Conservation (phyloP, 2,113 vertebrate species). For the Silurus meridionalis region DNA sequence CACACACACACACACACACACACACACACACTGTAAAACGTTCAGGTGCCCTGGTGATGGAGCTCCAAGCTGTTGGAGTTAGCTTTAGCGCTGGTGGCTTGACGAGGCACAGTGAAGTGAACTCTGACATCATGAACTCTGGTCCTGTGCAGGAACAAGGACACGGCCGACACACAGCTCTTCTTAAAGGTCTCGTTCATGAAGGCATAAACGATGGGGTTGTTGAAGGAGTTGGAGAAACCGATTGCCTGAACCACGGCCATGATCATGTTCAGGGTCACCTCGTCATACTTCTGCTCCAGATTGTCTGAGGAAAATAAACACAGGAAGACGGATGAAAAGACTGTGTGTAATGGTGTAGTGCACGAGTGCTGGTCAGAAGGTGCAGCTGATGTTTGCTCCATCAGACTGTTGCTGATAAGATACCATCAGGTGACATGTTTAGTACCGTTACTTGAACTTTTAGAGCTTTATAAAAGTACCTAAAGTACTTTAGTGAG, state of each 20-base stretch:
- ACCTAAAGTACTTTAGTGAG: too few species aligned
- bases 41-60: slow-evolving; percentile 21
- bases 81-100: background rate
- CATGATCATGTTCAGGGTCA: slow-evolving; percentile 75
- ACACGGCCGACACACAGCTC: slow-evolving; percentile 75
- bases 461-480: too few species aligned
- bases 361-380: background rate
- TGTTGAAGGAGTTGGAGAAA: slow-evolving; percentile 84
- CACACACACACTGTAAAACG: background rate
- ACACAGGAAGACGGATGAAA: background rate
- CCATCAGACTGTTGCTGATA: too few species aligned
- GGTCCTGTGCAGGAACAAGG: slow-evolving; percentile 59
- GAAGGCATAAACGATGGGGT: slow-evolving; percentile 80
- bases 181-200: slow-evolving; percentile 85
- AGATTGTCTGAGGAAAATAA: slow-evolving; percentile 68
- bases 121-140: slow-evolving; percentile 59
- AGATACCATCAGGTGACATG: too few species aligned
- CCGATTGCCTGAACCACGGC: slow-evolving; percentile 80
- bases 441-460: too few species aligned
- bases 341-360: background rate
- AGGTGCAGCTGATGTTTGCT: too few species aligned
- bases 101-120: slow-evolving; percentile 67
- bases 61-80: background rate
- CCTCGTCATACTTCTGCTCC: slow-evolving; percentile 75
- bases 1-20: background rate